phyloP scores from a whole-genome alignment of 2,797 vertebrate genomes.

The Percopsis omiscomaycus region DNA sequence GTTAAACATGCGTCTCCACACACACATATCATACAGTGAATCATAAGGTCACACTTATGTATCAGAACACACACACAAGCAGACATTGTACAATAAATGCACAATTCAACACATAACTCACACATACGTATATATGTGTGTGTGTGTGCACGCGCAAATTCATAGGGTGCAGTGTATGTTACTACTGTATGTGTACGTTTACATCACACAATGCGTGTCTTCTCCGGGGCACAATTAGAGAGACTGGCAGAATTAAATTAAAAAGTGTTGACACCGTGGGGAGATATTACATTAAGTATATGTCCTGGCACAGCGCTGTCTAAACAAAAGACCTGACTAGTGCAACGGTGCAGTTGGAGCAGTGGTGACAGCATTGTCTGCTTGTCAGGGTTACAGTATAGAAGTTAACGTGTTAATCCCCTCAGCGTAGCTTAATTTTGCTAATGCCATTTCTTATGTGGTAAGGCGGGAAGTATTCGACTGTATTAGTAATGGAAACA shows the following conservation, averaged over 20 bases:
- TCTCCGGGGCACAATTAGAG: slow-evolving; percentile 31
- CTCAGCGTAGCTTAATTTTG: neutral
- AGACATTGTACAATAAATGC: too few relatives aligned
- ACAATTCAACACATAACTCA: neutral
- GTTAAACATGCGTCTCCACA: neutral
- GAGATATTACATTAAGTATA: slow-evolving; percentile 16
- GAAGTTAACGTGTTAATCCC: slow-evolving; percentile 1
- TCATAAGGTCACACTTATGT: too few relatives aligned
- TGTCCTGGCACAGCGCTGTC: slow-evolving; percentile 18
- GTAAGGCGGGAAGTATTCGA: too few relatives aligned
- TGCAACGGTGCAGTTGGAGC: neutral
- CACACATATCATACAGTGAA: neutral
- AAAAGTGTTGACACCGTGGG: slow-evolving; percentile 31
- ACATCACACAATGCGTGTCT: slow-evolving; percentile 13
- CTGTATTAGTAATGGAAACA: neutral
- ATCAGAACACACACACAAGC: too few relatives aligned
- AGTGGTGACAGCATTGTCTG: slow-evolving; percentile 18
- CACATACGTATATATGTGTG: neutral
- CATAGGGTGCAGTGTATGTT: neutral
- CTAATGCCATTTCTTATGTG: neutral
- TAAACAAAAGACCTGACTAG: slow-evolving; percentile 17
- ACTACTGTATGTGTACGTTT: slow-evolving; percentile 7
- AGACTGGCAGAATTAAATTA: slow-evolving; percentile 28
- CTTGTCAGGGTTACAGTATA: slow-evolving; percentile 4
- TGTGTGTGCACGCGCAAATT: neutral